phyloP scores from a whole-genome alignment of 2,888 invertebrate species.

The Eupelmus urozonus region DNA sequence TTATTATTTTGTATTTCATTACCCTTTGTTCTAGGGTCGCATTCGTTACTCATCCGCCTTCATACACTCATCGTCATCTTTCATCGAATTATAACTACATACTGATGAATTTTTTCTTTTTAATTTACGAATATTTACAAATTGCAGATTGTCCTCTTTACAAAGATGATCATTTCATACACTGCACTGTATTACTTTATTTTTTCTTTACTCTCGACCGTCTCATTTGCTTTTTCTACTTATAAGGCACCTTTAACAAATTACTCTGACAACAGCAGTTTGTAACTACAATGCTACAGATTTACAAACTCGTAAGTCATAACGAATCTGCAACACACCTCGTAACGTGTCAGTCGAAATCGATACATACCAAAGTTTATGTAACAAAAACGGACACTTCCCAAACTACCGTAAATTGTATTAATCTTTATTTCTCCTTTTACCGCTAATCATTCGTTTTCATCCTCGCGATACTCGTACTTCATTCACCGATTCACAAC shows the following conservation, averaged over 20 bases:
- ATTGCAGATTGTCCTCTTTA: slow-evolving; percentile 71
- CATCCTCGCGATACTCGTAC: slow-evolving; percentile 27
- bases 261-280: slow-evolving; percentile 69
- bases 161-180: slow-evolving; percentile 67
- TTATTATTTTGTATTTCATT: slow-evolving; percentile 57
- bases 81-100: slow-evolving; percentile 68
- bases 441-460: slow-evolving; percentile 19
- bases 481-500: slow-evolving; percentile 27
- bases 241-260: slow-evolving; percentile 78
- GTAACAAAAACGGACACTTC: slow-evolving; percentile 58
- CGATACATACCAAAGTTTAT: slow-evolving; percentile 57
- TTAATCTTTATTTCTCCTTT: slow-evolving; percentile 25
- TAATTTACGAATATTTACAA: slow-evolving; percentile 70
- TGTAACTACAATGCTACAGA: slow-evolving; percentile 50
- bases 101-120: slow-evolving; percentile 62
- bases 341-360: slow-evolving; percentile 51
- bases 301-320: slow-evolving; percentile 37
- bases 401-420: slow-evolving; percentile 40
- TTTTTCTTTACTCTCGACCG: slow-evolving; percentile 63
- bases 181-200: slow-evolving; percentile 68
- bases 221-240: slow-evolving; percentile 65
- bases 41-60: slow-evolving; percentile 54
- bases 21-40: slow-evolving; percentile 41
- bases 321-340: slow-evolving; percentile 37
- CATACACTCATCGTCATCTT: slow-evolving; percentile 65